Evolutionary conservation across 1,140 invertebrate species (phyloP).

Genomic region (Thalassaphorura encarpata): DNA sequence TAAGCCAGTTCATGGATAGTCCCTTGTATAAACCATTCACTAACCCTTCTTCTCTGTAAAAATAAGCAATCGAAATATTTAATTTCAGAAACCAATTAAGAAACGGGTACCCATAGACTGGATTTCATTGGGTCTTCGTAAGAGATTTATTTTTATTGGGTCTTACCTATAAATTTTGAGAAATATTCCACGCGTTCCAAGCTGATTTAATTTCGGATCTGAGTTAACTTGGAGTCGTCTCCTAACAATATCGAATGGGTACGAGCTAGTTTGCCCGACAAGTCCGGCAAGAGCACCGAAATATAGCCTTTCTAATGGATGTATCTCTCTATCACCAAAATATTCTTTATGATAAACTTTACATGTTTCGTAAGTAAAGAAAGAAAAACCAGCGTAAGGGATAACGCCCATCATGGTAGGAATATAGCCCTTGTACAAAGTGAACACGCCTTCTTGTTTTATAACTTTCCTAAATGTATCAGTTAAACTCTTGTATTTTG

Average conservation of each 20-base stretch:
- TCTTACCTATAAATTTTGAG: conserved; percentile 11
- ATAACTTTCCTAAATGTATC: conserved; percentile 33
- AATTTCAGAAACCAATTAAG: background rate
- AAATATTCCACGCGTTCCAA: conserved; percentile 7
- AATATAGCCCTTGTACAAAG: background rate
- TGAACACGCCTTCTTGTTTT: conserved; percentile 13
- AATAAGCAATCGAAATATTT: conserved; percentile 33
- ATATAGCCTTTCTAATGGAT: conserved; percentile 5
- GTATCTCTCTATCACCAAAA: conserved; percentile 18
- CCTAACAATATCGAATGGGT: conserved; percentile 56
- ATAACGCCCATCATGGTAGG: conserved; percentile 85
- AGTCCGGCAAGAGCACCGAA: conserved; percentile 80
- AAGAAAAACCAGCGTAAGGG: conserved; percentile 93
- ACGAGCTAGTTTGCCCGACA: conserved; percentile 84
- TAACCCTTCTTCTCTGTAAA: conserved; percentile 67
- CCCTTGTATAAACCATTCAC: conserved; percentile 88
- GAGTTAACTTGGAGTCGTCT: conserved; percentile 36
- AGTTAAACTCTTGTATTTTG: conserved; percentile 51
- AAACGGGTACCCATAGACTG: no score
- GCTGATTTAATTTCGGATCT: background rate
- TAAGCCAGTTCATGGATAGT: conserved; percentile 98
- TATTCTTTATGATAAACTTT: conserved; percentile 72
- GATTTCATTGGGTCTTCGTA: background rate
- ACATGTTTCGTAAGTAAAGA: conserved; percentile 93
- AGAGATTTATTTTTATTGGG: background rate